Evolutionary conservation across 2,797 vertebrate species (phyloP).

Genomic region (Falco berigora): DNA sequence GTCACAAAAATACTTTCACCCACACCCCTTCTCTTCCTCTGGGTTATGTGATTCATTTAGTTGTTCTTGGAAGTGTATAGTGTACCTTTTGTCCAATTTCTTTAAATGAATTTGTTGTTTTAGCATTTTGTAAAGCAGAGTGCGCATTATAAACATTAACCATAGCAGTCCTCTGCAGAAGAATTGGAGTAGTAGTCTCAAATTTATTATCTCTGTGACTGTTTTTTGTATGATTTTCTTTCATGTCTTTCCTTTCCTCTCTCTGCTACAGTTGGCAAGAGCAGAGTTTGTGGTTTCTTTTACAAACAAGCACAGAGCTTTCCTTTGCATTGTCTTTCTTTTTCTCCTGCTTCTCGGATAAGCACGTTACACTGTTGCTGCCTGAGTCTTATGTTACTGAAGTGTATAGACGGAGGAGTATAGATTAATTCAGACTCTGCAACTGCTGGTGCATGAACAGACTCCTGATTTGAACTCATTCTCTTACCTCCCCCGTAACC

Average conservation of each 20-base stretch:
- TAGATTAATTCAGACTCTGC: background rate
- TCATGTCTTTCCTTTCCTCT: background rate
- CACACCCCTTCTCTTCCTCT: background rate
- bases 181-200: background rate
- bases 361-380: background rate
- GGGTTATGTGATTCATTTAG: background rate
- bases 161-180: background rate
- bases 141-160: background rate
- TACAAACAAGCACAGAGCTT: background rate
- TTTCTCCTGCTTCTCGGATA: background rate
- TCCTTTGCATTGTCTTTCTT: background rate
- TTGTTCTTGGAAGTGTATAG: background rate
- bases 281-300: background rate
- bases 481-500: background rate
- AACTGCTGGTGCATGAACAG: background rate
- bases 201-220: background rate
- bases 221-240: background rate
- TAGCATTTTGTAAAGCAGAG: background rate
- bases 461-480: background rate
- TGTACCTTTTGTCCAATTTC: background rate
- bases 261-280: background rate
- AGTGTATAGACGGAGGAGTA: background rate
- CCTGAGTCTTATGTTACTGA: background rate
- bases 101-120: background rate
- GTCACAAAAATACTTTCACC: background rate